Evolutionary conservation across 2,797 vertebrate genomes (phyloP).

Genomic region (Labeo calbasu): DNA sequence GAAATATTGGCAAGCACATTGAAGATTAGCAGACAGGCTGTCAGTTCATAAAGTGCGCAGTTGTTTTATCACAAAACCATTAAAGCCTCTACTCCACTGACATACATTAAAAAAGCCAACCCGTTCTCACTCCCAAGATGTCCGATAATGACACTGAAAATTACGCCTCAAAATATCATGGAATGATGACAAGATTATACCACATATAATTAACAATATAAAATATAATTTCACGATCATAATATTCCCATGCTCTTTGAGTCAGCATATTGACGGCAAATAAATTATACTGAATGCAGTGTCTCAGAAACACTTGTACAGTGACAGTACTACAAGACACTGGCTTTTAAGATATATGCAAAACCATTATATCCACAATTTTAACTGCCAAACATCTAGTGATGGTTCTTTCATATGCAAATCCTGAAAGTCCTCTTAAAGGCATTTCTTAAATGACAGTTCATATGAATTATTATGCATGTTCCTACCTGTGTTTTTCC

Average conservation of each 20-base stretch:
- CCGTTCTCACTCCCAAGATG: background rate
- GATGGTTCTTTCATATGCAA: background rate
- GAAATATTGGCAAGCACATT: background rate
- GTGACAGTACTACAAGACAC: background rate
- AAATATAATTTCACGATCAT: background rate
- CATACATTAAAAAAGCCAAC: background rate
- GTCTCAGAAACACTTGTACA: slow-evolving; percentile 3
- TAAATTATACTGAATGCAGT: background rate
- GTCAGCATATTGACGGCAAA: background rate
- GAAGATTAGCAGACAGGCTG: background rate
- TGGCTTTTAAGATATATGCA: background rate
- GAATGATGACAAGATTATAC: background rate
- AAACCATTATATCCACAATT: background rate
- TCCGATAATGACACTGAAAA: background rate
- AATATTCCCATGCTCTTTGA: background rate
- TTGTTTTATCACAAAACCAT: background rate
- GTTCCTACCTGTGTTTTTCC: slow-evolving; percentile 98
- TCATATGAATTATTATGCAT: background rate
- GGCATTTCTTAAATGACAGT: background rate
- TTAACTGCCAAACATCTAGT: background rate
- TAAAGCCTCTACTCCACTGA: background rate
- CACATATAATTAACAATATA: no score
- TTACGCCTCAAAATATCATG: background rate
- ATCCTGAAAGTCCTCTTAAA: background rate
- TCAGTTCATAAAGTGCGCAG: background rate